phyloP scores from a whole-genome alignment of 2,113 vertebrate species.

The Urocolius indicus region DNA sequence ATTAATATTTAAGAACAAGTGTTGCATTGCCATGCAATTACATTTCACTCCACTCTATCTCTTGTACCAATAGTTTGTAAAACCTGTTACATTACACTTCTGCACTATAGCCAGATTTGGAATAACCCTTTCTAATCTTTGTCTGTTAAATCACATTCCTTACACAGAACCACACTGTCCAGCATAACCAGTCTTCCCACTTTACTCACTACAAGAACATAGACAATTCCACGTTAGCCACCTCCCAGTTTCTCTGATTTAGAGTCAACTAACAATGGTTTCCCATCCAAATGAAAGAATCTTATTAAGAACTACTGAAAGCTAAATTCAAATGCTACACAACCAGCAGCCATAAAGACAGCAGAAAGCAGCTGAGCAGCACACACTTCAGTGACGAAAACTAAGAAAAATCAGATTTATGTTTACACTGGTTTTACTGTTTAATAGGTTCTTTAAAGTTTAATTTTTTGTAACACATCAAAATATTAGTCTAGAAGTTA shows the following conservation, averaged over 20 bases:
- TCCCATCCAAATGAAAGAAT: neutral
- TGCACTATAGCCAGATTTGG: neutral
- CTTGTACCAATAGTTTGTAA: neutral
- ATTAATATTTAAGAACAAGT: neutral
- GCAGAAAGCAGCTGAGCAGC: neutral
- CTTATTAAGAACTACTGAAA: neutral
- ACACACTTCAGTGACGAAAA: neutral
- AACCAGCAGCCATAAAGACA: neutral
- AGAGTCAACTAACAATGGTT: neutral
- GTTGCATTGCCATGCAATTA: neutral
- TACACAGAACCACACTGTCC: neutral
- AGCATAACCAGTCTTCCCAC: conserved; percentile 12
- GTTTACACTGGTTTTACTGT: neutral
- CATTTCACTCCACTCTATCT: neutral
- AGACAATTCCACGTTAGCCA: neutral
- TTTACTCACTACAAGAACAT: neutral
- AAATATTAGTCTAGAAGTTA: neutral
- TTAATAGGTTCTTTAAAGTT: neutral
- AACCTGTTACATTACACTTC: neutral
- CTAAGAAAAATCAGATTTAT: neutral
- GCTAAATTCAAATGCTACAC: neutral
- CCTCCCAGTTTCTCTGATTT: neutral
- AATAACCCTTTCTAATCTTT: neutral
- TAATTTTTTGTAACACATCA: neutral
- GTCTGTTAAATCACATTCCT: neutral